A percentile compares a stretch with the other conserved stretches of the same genome.
phyloP scores from a whole-genome alignment of 1,140 invertebrate genomes.

The Bilobella aurantiaca region DNA sequence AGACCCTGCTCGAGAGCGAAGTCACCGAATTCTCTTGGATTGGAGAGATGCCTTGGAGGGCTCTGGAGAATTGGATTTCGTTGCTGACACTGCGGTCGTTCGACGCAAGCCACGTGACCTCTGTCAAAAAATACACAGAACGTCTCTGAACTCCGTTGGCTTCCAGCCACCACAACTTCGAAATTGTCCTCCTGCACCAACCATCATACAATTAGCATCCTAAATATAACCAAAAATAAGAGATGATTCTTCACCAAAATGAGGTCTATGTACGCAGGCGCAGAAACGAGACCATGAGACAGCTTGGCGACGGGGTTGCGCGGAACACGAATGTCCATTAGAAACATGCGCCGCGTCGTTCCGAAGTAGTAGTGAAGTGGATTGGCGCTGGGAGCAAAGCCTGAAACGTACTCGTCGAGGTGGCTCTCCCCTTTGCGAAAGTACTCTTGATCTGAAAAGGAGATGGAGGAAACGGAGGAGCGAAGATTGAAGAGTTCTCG shows the following conservation, averaged over 20 bases:
- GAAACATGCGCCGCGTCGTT: conserved; percentile 17
- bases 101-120: conserved; percentile 20
- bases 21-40: conserved; percentile 20
- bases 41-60: conserved; percentile 27
- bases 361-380: conserved; percentile 26
- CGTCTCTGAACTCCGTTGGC: conserved; percentile 15
- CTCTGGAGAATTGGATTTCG: conserved; percentile 25
- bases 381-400: neutral
- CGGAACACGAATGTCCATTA: conserved; percentile 31
- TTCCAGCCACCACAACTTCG: conserved; percentile 24
- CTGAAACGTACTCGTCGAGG: conserved; percentile 19
- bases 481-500: conserved; percentile 17
- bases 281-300: conserved; percentile 27
- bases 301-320: conserved; percentile 23
- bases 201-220: neutral
- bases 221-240: conserved; percentile 9
- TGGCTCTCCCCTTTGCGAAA: neutral
- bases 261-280: conserved; percentile 17
- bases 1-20: neutral
- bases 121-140: conserved; percentile 18
- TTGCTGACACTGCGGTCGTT: conserved; percentile 19
- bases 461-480: neutral
- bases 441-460: conserved; percentile 23
- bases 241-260: conserved; percentile 10
- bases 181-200: conserved; percentile 21